A percentile compares a stretch with the other conserved stretches of the same genome.
These are phyloP conservation scores for Drosophila suboccidentalis DNA, from an alignment of 2,888 invertebrate genomes.

Conservation along the genomic window DNA sequence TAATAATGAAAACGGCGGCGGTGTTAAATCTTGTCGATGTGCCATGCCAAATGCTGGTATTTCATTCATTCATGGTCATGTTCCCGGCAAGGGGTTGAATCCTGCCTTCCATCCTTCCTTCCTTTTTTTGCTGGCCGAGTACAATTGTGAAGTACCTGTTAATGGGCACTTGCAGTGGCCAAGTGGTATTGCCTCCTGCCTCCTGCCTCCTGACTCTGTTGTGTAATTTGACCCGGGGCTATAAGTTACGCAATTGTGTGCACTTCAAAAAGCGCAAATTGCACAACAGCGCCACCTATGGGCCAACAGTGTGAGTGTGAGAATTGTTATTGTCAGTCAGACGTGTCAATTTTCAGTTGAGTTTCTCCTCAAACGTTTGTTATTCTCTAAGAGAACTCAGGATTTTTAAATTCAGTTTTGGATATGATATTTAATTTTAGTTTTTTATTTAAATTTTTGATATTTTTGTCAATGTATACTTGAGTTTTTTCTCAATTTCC, in stretches of 20 bases:
- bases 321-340: conserved; percentile 60
- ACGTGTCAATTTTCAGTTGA: conserved; percentile 38
- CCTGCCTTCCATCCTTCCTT: neutral
- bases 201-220: conserved; percentile 58
- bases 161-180: conserved; percentile 77
- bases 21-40: conserved; percentile 75
- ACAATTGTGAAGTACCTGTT: conserved; percentile 83
- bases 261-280: conserved; percentile 80
- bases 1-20: conserved; percentile 83
- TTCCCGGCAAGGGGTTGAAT: conserved; percentile 54
- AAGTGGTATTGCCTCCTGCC: conserved; percentile 54
- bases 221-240: conserved; percentile 85
- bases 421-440: too few species aligned
- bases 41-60: conserved; percentile 83
- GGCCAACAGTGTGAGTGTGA: conserved; percentile 14
- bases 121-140: neutral
- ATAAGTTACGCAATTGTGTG: conserved; percentile 82
- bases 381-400: too few species aligned
- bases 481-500: neutral
- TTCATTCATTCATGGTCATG: conserved; percentile 47
- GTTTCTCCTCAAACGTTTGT: neutral
- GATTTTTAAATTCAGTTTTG: too few species aligned
- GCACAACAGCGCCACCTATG: conserved; percentile 76
- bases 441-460: too few species aligned
- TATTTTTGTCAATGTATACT: neutral